phyloP scores from a whole-genome alignment of 2,113 vertebrate species.

The Taurulus bubalis region DNA sequence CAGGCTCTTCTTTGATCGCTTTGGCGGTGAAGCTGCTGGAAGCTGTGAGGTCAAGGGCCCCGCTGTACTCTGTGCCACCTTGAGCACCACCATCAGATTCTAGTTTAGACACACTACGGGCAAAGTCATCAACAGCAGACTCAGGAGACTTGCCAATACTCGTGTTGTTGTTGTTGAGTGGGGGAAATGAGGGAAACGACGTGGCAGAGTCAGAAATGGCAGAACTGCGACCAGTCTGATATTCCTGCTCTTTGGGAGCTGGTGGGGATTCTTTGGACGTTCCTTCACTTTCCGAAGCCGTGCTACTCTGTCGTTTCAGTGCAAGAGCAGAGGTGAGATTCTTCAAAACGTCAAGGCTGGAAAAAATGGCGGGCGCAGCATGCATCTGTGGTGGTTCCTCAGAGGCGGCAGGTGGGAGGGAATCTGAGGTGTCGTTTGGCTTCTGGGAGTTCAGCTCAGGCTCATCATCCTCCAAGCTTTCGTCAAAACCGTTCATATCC shows the following conservation, averaged over 20 bases:
- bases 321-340: conserved; percentile 81
- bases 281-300: conserved; percentile 90
- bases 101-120: conserved; percentile 54
- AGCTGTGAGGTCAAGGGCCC: conserved; percentile 92
- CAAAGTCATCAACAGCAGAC: conserved; percentile 78
- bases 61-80: conserved; percentile 85
- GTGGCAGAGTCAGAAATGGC: conserved; percentile 80
- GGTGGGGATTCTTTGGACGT: conserved; percentile 87
- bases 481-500: conserved; percentile 70
- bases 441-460: conserved; percentile 81
- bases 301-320: conserved; percentile 90
- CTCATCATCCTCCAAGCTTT: conserved; percentile 82
- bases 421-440: conserved; percentile 63
- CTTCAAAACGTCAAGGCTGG: conserved; percentile 86
- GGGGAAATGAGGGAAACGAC: conserved; percentile 87
- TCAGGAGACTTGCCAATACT: conserved; percentile 87
- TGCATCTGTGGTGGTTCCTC: conserved; percentile 72
- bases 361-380: conserved; percentile 69
- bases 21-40: conserved; percentile 84
- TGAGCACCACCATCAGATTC: conserved; percentile 79
- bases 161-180: conserved; percentile 86
- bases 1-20: conserved; percentile 88
- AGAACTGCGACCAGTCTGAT: conserved; percentile 88
- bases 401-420: conserved; percentile 40
- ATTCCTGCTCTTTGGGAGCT: conserved; percentile 85